phyloP scores from a whole-genome alignment of 1,140 invertebrate species.

The Solenopsis fugax region DNA sequence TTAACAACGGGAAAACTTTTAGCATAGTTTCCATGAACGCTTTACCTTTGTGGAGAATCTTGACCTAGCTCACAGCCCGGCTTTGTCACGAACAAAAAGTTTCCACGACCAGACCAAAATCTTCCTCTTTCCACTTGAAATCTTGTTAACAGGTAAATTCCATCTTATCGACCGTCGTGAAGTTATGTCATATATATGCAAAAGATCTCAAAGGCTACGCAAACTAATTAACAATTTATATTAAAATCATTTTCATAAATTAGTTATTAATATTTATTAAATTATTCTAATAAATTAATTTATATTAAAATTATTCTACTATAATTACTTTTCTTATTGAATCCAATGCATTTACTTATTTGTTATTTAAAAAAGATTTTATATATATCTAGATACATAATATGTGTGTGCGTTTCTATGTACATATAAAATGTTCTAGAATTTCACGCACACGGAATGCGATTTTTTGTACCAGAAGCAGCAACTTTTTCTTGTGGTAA shows the following conservation, averaged over 20 bases:
- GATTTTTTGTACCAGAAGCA: neutral
- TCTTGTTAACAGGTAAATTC: constrained; percentile 35
- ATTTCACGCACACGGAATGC: neutral
- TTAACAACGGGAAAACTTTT: constrained; percentile 47
- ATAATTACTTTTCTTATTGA: neutral
- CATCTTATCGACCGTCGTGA: neutral
- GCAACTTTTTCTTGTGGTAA: neutral
- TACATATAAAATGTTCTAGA: neutral
- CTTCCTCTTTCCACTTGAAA: constrained; percentile 27
- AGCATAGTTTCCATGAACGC: constrained; percentile 33
- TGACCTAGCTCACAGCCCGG: constrained; percentile 13
- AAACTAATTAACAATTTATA: constrained; percentile 29
- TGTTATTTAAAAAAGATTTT: neutral
- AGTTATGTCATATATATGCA: constrained; percentile 21
- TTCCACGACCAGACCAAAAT: constrained; percentile 15
- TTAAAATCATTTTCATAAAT: neutral
- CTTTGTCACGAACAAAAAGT: constrained; percentile 50
- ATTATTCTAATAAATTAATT: neutral
- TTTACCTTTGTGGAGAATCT: constrained; percentile 30
- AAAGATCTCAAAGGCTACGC: neutral
- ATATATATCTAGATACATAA: neutral
- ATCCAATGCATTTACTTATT: neutral
- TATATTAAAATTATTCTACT: neutral
- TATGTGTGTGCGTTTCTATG: neutral
- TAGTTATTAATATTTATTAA: constrained; percentile 20